phyloP scores from a whole-genome alignment of 2,113 vertebrate genomes.

The Nesoenas mayeri region DNA sequence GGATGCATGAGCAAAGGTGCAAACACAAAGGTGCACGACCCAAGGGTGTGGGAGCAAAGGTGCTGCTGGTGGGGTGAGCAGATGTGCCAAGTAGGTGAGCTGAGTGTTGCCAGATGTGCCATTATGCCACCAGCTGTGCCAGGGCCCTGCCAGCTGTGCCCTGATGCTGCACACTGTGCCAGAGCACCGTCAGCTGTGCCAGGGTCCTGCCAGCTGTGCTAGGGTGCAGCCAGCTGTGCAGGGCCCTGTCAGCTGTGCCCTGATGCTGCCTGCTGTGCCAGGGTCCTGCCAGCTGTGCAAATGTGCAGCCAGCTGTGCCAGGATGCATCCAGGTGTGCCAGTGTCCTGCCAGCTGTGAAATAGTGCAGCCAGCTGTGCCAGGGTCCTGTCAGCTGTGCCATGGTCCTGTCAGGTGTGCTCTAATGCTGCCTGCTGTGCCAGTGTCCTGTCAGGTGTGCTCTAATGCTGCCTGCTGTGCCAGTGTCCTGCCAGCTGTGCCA shows the following conservation, averaged over 20 bases:
- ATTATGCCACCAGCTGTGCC: no score
- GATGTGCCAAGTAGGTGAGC: not conserved
- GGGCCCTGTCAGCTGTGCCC: no score
- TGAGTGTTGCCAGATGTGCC: not conserved
- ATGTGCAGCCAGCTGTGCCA: no score
- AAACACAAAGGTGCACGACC: not conserved
- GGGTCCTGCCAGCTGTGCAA: no score
- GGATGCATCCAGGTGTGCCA: not conserved
- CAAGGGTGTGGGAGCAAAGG: not conserved
- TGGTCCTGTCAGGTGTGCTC: not conserved
- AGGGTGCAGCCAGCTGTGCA: not conserved
- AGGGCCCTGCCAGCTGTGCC: no score
- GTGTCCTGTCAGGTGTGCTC: not conserved
- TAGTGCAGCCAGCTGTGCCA: no score
- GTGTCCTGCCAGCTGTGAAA: not conserved
- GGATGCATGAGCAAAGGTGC: not conserved
- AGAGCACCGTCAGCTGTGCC: no score
- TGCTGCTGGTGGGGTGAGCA: not conserved
- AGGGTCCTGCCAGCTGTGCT: not conserved
- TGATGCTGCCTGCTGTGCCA: no score
- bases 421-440: not conserved
- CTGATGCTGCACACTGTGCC: no score
- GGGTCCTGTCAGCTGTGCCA: no score
- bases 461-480: not conserved
- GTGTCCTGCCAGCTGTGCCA: not conserved